A percentile compares a stretch with the other conserved stretches of the same genome.
Conservation (phyloP, 1,140 invertebrate genomes). For the Trichomalopsis sarcophagae region DNA sequence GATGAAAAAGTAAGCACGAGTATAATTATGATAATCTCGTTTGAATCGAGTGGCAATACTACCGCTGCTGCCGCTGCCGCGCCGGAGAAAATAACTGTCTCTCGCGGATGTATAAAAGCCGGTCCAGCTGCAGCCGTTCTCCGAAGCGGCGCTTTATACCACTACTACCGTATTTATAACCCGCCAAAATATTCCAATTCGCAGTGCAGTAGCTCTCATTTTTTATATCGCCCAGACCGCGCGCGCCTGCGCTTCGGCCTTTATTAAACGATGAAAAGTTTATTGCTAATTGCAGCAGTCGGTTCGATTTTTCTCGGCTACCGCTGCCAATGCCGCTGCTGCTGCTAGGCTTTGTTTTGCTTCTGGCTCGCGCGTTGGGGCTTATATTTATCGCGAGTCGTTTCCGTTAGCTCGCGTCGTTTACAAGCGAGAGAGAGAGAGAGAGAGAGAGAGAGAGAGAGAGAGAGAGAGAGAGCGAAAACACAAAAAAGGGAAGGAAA, state of each 20-base stretch:
- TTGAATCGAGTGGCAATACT: conserved; percentile 27
- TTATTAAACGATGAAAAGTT: conserved; percentile 73
- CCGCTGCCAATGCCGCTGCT: conserved; percentile 9
- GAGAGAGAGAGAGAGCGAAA: not conserved
- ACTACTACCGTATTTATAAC: conserved; percentile 41
- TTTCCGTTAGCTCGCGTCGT: conserved; percentile 22
- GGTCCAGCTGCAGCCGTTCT: conserved; percentile 38
- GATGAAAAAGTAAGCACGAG: conserved; percentile 46
- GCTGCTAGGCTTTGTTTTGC: conserved; percentile 26
- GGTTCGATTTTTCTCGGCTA: not conserved
- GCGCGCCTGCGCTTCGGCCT: conserved; percentile 55
- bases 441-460: no score
- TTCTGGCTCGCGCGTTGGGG: not conserved
- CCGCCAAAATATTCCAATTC: conserved; percentile 44
- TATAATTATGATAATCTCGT: conserved; percentile 50
- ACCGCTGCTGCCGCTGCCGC: not conserved
- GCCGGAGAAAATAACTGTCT: conserved; percentile 47
- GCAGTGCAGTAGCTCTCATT: conserved; percentile 63
- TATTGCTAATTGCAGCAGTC: conserved; percentile 71
- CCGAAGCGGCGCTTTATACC: conserved; percentile 30
- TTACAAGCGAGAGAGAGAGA: not conserved
- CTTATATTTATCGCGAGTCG: conserved; percentile 44
- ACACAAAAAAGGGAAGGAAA: not conserved
- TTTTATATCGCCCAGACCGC: conserved; percentile 67
- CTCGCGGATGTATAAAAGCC: conserved; percentile 12